These are phyloP conservation scores for Eugnorisma glareosa DNA, from an alignment of 2,888 invertebrate genomes.

Conservation along the genomic window DNA sequence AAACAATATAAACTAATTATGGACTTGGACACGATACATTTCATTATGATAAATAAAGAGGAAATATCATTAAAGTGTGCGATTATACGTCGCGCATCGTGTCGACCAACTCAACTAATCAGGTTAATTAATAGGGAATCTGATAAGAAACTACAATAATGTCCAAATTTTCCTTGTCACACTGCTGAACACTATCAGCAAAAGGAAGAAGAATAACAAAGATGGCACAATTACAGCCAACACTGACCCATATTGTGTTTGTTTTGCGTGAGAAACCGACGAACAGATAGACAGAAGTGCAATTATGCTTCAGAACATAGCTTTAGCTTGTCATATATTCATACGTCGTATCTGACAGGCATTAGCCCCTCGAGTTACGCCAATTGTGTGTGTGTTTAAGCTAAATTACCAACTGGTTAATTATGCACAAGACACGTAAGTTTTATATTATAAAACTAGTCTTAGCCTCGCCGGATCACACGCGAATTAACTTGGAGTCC, in stretches of 20 bases:
- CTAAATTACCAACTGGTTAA: conserved; percentile 39
- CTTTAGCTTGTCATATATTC: conserved; percentile 30
- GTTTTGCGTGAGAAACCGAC: conserved; percentile 28
- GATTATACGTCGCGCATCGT: neutral
- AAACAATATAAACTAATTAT: conserved; percentile 19
- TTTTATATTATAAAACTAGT: conserved; percentile 28
- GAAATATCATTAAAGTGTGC: conserved; percentile 6
- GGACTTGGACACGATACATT: conserved; percentile 22
- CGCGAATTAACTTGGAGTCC: conserved; percentile 1
- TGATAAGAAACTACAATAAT: neutral
- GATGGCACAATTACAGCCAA: conserved; percentile 26
- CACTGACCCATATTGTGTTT: conserved; percentile 34
- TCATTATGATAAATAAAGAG: conserved; percentile 38
- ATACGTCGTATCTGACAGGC: conserved; percentile 28
- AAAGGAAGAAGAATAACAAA: conserved; percentile 8
- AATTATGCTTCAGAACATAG: conserved; percentile 38
- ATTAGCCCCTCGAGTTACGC: conserved; percentile 38
- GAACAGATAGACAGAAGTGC: conserved; percentile 2
- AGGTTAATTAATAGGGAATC: neutral
- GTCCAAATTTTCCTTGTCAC: neutral
- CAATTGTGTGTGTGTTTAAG: conserved; percentile 30
- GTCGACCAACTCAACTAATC: neutral
- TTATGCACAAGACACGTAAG: conserved; percentile 37
- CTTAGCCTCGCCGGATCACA: conserved; percentile 26
- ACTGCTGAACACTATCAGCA: neutral